These are phyloP conservation scores for Rhagoletis zephyria DNA, from an alignment of 1,140 invertebrate species.

Conservation along the genomic window DNA sequence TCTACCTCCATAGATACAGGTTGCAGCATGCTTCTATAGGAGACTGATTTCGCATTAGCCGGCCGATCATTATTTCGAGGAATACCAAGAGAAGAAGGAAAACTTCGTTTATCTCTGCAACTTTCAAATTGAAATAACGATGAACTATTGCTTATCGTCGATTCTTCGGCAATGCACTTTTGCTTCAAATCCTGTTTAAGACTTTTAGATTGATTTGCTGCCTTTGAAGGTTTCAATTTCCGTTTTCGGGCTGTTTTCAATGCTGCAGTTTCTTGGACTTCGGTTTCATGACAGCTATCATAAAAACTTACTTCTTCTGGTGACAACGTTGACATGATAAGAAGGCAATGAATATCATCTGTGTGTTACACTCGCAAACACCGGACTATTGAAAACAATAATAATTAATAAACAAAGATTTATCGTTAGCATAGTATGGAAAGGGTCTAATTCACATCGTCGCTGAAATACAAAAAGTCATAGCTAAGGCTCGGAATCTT, in stretches of 20 bases:
- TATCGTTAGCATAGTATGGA: too few species aligned
- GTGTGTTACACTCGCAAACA: slow-evolving; percentile 64
- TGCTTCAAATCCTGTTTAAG: not conserved
- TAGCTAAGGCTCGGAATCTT: too few species aligned
- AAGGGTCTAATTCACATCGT: too few species aligned
- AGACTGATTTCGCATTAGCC: not conserved
- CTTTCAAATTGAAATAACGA: slow-evolving; percentile 54
- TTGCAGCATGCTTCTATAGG: slow-evolving; percentile 14
- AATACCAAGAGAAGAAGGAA: not conserved
- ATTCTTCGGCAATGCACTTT: slow-evolving; percentile 48
- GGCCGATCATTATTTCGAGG: slow-evolving; percentile 7
- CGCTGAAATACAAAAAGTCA: too few species aligned
- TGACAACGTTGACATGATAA: slow-evolving; percentile 82
- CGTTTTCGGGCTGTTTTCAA: not conserved
- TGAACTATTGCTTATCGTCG: slow-evolving; percentile 55
- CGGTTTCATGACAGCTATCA: slow-evolving; percentile 64
- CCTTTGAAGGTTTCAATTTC: not conserved
- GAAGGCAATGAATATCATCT: slow-evolving; percentile 79
- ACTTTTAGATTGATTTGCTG: slow-evolving; percentile 28
- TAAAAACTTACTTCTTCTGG: slow-evolving; percentile 69
- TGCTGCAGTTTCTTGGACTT: slow-evolving; percentile 28
- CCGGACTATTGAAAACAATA: slow-evolving; percentile 58
- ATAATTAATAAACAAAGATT: too few species aligned
- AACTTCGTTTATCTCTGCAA: not conserved
- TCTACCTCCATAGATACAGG: not conserved